Conservation (phyloP, 2,888 invertebrate genomes). For the Megalurothrips usitatus region DNA sequence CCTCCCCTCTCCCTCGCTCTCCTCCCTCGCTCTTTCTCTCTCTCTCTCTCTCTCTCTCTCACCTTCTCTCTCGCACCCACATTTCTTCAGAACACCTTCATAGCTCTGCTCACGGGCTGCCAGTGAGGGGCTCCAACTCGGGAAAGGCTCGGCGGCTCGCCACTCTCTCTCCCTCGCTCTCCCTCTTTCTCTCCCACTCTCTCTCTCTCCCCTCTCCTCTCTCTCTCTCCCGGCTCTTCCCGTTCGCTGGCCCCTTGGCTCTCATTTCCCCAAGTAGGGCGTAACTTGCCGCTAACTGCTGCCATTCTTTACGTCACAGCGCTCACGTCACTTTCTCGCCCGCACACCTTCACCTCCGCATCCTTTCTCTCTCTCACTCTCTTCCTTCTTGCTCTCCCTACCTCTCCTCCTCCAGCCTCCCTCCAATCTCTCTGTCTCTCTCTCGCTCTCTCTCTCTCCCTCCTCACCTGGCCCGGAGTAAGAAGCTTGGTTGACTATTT, state of each 20-base stretch:
- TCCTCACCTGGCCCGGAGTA: no score
- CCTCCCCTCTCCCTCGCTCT: neutral
- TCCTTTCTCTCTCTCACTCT: neutral
- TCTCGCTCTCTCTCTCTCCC: no score
- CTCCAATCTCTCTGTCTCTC: no score
- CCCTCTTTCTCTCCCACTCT: neutral
- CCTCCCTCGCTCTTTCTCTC: neutral
- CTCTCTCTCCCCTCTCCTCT: neutral
- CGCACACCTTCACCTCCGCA: neutral
- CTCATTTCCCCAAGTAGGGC: conserved; percentile 24
- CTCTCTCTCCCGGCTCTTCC: neutral
- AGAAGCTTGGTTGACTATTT: neutral
- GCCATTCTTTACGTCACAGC: conserved; percentile 14
- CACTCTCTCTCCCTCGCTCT: neutral
- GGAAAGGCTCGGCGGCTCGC: no score
- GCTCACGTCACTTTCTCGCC: neutral
- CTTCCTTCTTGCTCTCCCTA: no score
- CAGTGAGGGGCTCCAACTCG: neutral
- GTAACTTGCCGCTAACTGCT: conserved; percentile 24
- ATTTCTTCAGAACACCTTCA: neutral
- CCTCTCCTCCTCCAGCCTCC: no score
- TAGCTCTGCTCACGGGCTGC: neutral
- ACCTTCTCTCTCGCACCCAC: neutral
- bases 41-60: conserved; percentile 1
- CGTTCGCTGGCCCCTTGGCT: neutral